Evolutionary conservation across 2,888 invertebrate species (phyloP).

Genomic region (Yponomeuta plumbellus): DNA sequence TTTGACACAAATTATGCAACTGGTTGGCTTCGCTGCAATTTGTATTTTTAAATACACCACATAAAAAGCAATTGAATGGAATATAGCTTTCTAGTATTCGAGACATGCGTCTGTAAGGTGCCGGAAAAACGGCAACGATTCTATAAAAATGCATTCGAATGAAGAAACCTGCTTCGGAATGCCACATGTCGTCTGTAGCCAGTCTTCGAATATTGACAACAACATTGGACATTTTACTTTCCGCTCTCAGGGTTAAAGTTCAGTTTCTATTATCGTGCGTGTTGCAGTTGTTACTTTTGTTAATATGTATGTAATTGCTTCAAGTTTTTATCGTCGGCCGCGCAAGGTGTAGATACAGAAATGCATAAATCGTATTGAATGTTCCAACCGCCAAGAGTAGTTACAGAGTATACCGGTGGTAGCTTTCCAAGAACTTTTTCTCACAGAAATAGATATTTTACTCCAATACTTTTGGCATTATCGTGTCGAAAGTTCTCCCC

Average conservation of each 20-base stretch:
- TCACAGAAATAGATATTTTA: conserved; percentile 2
- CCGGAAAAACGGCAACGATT: conserved; percentile 71
- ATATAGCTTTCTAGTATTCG: conserved; percentile 72
- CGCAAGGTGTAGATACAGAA: conserved; percentile 61
- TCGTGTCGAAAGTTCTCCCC: neutral
- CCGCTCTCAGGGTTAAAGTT: conserved; percentile 48
- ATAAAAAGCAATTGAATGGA: conserved; percentile 27
- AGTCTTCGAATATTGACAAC: conserved; percentile 41
- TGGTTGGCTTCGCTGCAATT: neutral
- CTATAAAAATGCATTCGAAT: conserved; percentile 69
- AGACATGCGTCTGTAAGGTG: conserved; percentile 72
- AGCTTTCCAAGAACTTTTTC: neutral
- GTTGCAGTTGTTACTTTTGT: conserved; percentile 52
- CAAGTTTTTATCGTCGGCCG: conserved; percentile 57
- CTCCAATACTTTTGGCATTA: neutral
- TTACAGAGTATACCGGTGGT: neutral
- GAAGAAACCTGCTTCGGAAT: conserved; percentile 69
- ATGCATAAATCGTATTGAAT: conserved; percentile 19
- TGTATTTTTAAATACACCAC: conserved; percentile 6
- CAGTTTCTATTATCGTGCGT: conserved; percentile 52
- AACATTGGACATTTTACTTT: conserved; percentile 59
- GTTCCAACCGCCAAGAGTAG: conserved; percentile 17
- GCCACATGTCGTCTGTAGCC: conserved; percentile 56
- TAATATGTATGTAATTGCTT: conserved; percentile 61
- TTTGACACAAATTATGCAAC: conserved; percentile 6